Evolutionary conservation across 2,888 invertebrate genomes (phyloP).

Genomic region (Quadriops clusia): DNA sequence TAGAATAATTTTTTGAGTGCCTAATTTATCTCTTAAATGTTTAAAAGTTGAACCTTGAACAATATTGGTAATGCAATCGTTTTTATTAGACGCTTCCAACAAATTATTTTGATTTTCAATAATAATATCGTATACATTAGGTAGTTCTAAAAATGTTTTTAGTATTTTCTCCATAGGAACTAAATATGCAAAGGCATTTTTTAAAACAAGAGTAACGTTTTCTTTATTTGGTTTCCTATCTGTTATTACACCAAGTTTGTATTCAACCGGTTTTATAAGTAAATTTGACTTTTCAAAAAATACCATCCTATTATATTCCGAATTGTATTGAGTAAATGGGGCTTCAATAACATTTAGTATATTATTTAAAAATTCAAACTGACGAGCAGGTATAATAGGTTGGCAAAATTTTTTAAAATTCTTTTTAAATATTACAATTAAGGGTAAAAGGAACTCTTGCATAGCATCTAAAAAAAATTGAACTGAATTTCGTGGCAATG

Average conservation of each 20-base stretch:
- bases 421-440: constrained; percentile 1
- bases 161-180: not conserved
- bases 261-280: not conserved
- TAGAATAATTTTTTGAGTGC: constrained; percentile 9
- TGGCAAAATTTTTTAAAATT: not conserved
- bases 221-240: too few species aligned
- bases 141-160: constrained; percentile 4
- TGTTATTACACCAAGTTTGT: too few species aligned
- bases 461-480: not conserved
- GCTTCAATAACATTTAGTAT: not conserved
- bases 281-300: not conserved
- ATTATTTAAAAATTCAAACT: not conserved
- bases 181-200: not conserved
- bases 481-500: not conserved
- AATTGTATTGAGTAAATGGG: not conserved
- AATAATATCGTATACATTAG: constrained; percentile 4
- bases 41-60: constrained; percentile 13
- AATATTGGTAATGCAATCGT: constrained; percentile 8
- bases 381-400: not conserved
- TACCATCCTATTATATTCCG: not conserved
- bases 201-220: not conserved
- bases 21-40: constrained; percentile 4
- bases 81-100: not conserved
- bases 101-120: not conserved
- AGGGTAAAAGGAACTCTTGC: not conserved